Evolutionary conservation across 2,113 vertebrate genomes (phyloP).

Genomic region (Entelurus aequoreus): DNA sequence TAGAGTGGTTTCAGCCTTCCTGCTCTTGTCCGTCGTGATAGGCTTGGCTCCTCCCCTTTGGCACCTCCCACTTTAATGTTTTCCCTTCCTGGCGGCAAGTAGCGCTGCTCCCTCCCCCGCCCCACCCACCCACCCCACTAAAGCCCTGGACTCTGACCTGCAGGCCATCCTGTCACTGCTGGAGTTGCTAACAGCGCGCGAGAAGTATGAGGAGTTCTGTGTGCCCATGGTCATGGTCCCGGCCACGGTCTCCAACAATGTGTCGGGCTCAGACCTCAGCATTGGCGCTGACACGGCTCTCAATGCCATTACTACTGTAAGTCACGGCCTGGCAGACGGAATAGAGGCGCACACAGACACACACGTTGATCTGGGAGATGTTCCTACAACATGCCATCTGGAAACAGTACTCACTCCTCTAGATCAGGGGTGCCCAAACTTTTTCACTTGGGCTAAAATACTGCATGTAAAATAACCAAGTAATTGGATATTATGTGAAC

Average conservation of each 20-base stretch:
- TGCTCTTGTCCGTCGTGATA: constrained; percentile 75
- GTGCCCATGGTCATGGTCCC: constrained; percentile 78
- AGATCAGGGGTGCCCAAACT: no score
- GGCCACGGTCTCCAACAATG: constrained; percentile 79
- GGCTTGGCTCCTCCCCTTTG: constrained; percentile 72
- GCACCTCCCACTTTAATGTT: constrained; percentile 51
- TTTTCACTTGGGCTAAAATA: no score
- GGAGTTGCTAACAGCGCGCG: constrained; percentile 72
- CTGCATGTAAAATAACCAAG: no score
- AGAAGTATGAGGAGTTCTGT: constrained; percentile 72
- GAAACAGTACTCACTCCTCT: no score
- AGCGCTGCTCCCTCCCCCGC: no score
- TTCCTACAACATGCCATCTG: no score
- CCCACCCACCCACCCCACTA: constrained; percentile 40
- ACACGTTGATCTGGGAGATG: no score
- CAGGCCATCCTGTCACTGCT: constrained; percentile 75
- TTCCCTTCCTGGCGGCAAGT: constrained; percentile 48
- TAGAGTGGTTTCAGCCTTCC: constrained; percentile 70
- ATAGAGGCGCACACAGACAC: constrained; percentile 16
- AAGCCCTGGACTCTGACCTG: constrained; percentile 70
- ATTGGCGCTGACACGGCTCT: constrained; percentile 77
- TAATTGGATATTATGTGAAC: no score
- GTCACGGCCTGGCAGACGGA: constrained; percentile 52
- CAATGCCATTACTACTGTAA: constrained; percentile 77
- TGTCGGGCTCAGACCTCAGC: constrained; percentile 78